phyloP scores from a whole-genome alignment of 1,140 invertebrate species.

The Polypedilum pembai region DNA sequence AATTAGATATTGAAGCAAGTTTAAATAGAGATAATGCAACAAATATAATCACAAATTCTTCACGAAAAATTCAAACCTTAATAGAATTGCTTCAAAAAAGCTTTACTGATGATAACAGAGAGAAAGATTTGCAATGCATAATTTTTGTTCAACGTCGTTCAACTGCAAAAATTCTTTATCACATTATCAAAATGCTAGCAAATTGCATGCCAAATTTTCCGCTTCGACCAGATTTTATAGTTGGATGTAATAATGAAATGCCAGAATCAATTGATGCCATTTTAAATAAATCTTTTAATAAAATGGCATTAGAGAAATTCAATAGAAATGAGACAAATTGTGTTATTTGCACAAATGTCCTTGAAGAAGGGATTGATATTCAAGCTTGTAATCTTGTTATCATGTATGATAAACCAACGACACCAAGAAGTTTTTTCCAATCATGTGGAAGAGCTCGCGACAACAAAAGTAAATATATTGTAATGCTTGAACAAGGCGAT shows the following conservation, averaged over 20 bases:
- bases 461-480: slow-evolving; percentile 39
- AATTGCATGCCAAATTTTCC: slow-evolving; percentile 39
- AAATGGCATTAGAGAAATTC: slow-evolving; percentile 47
- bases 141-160: slow-evolving; percentile 75
- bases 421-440: slow-evolving; percentile 75
- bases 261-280: slow-evolving; percentile 34
- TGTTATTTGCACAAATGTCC: slow-evolving; percentile 68
- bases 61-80: slow-evolving; percentile 50
- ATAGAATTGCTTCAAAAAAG: slow-evolving; percentile 50
- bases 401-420: slow-evolving; percentile 61
- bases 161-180: slow-evolving; percentile 67
- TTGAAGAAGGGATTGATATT: slow-evolving; percentile 81
- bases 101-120: slow-evolving; percentile 34
- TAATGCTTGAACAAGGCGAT: slow-evolving; percentile 37
- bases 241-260: slow-evolving; percentile 49
- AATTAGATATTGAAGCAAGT: not conserved
- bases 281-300: slow-evolving; percentile 46
- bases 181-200: slow-evolving; percentile 56
- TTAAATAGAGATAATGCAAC: slow-evolving; percentile 35
- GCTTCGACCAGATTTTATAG: slow-evolving; percentile 60
- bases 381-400: slow-evolving; percentile 72
- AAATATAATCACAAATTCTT: slow-evolving; percentile 47
- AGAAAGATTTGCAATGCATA: slow-evolving; percentile 59
- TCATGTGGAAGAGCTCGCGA: slow-evolving; percentile 61
- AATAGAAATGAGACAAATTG: slow-evolving; percentile 59